Conservation (phyloP, 2,888 invertebrate genomes). For the Nomada hirtipes region DNA sequence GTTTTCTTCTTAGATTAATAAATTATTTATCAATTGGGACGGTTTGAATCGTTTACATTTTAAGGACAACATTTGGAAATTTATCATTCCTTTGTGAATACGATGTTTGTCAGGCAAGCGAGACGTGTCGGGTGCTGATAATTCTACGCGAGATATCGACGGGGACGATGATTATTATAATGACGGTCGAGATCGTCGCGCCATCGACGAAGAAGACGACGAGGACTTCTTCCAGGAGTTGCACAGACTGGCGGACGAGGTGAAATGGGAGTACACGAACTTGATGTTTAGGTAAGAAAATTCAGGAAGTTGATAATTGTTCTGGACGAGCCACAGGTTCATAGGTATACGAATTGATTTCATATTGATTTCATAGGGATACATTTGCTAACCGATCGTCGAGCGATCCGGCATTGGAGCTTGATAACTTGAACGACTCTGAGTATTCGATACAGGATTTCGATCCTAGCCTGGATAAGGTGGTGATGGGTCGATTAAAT, state of each 20-base stretch:
- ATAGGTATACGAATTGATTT: too few relatives aligned
- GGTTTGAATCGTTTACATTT: too few relatives aligned
- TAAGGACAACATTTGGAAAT: too few relatives aligned
- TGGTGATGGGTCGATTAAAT: slow-evolving; percentile 75
- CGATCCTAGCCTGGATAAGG: slow-evolving; percentile 74
- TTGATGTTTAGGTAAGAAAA: slow-evolving; percentile 38
- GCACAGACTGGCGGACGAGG: slow-evolving; percentile 46
- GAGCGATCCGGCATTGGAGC: slow-evolving; percentile 12
- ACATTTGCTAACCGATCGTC: slow-evolving; percentile 26
- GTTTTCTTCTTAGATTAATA: too few relatives aligned
- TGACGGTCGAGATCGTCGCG: slow-evolving; percentile 71
- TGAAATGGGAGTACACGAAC: slow-evolving; percentile 36
- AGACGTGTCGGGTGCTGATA: slow-evolving; percentile 59
- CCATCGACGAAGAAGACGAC: slow-evolving; percentile 78
- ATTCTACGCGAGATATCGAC: slow-evolving; percentile 44
- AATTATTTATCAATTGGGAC: too few relatives aligned
- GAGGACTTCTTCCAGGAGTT: slow-evolving; percentile 75
- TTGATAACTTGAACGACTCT: slow-evolving; percentile 65
- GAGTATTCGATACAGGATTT: slow-evolving; percentile 74
- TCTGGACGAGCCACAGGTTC: not conserved
- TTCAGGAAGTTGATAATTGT: slow-evolving; percentile 1
- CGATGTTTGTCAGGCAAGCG: slow-evolving; percentile 72
- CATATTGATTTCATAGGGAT: slow-evolving; percentile 22
- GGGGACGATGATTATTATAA: slow-evolving; percentile 62
- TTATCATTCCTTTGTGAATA: not conserved